phyloP scores from a whole-genome alignment of 2,113 vertebrate genomes.

The Carassius gibelio region DNA sequence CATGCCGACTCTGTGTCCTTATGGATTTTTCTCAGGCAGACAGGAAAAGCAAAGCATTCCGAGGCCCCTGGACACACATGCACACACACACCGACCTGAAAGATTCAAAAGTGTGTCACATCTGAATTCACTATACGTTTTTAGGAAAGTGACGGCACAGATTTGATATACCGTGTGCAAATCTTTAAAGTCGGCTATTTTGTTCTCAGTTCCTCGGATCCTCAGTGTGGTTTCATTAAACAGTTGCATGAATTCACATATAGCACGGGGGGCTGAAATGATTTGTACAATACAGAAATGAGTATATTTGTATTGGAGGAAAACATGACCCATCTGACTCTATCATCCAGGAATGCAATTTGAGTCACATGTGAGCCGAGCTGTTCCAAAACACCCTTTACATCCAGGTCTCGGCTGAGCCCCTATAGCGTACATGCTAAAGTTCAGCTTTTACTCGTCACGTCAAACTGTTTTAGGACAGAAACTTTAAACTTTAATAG shows the following conservation, averaged over 20 bases:
- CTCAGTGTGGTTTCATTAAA: not conserved
- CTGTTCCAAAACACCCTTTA: slow-evolving; percentile 42
- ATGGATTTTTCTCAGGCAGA: slow-evolving; percentile 39
- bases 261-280: slow-evolving; percentile 19
- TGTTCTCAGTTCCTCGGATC: not conserved
- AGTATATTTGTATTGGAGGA: slow-evolving; percentile 47
- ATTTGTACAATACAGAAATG: slow-evolving; percentile 39
- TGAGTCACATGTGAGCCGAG: slow-evolving; percentile 42
- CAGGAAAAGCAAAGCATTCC: slow-evolving; percentile 34
- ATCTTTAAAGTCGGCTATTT: not conserved
- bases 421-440: slow-evolving; percentile 16
- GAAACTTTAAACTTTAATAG: not conserved
- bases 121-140: not conserved
- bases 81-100: slow-evolving; percentile 9
- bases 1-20: slow-evolving; percentile 30
- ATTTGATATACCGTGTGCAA: not conserved
- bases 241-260: not conserved
- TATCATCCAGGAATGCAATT: slow-evolving; percentile 55
- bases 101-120: slow-evolving; percentile 8
- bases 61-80: slow-evolving; percentile 11
- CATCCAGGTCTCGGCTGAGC: slow-evolving; percentile 29
- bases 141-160: not conserved
- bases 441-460: not conserved
- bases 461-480: not conserved
- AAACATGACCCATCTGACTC: slow-evolving; percentile 47